Base-by-base conservation (phyloP, 1,140 invertebrate genomes). In the Eupeodes corollae region DNA sequence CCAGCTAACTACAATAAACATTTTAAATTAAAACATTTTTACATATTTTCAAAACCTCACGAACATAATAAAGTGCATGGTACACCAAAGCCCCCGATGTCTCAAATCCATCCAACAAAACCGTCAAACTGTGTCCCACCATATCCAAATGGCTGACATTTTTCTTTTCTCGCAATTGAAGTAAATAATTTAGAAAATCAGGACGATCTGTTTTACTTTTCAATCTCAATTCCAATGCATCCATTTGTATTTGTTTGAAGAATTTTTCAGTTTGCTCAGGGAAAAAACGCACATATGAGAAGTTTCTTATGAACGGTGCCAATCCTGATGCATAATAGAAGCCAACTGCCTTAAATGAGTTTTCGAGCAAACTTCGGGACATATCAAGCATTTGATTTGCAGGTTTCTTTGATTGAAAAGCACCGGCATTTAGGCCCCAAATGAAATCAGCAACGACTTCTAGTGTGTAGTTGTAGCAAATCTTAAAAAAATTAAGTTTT, bases 81-180 rank as follows among this genome's bases (percentile, higher is more conserved):
- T 56, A 56, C 21, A 61, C 52, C 14, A 54, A 53, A 6, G 52
- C 58, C 0, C 42, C 52, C 0, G 61, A 55, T 1, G 79, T 79
- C 44, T 82, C 79, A 49, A 73, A 81, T 40, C 78, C 78, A 49
- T 77, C 78, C 31, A 77, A 41, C 32, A 76, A 69, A 39, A 78
- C 73, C 0, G 72, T 56, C 6, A 74, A 53, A 3, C 71, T 66
- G 59, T 75, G 68, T 0, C 72, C 70, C 16, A 78, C 63, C 10
- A 86, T 68, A 51, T 80, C 74, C 18, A 77, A 70, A 1, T 76
- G 74, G 0, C 60, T 61, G 14, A 76, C 68, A 47, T 68, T 62
- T 57, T 57, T 64, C 44, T 59, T 68, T 46, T 62, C 54, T 3
- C 55, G 54, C 39, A 73, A 42, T 37, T 68, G 54, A 13, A 70